Evolutionary conservation across 2,888 invertebrate species (phyloP), one percentile per base, ranked within the genome.

Genomic region (Shargacucullia verbasci): DNA sequence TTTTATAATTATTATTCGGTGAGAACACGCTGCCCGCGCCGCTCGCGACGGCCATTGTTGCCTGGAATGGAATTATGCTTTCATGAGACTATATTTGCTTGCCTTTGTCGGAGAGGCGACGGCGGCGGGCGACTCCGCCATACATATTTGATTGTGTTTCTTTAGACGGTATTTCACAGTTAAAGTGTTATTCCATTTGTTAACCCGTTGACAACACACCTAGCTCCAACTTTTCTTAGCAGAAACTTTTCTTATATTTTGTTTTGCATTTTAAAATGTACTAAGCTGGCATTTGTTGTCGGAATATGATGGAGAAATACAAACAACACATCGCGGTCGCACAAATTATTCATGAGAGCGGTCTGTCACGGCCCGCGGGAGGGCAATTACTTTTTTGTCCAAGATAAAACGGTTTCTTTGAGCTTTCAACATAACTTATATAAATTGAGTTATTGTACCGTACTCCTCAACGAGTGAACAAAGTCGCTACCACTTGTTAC

Each of bases 81-180:
- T 67, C 63, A 63, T 59, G 67, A 67, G 56, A 59, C 56, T 71
- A 70, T 66, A 61, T 59, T 62, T 62, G 54, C 31, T 53, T 39
- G 67, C 35, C 25, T 57, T 50, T 57, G 56, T 55, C 40, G 47
- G 29, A 31, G 50, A 50, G 41, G 59, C 39, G 47, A 4, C 37
- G 40, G 47, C 11, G 41, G 29, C 40, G 49, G 27, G 27, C 39
- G 20, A 10, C 55, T 40, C 47, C 27, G 20, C 14, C 52, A 55
- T 71, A 38, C 64, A 72, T 71, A 72, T 60, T 71, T 72, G 37
- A 72, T 71, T 35, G 37, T 34, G 59, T 59, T 60, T 55, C 53
- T 59, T 56, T 47, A 54, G 43, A 55, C 57, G 37, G 53, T 70
- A 62, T 49, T 71, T 64, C 48, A 40, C 50, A 54, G 44, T 57